Conservation (phyloP, 64 coral and sea anemone species). For the Pocillopora verrucosa region DNA sequence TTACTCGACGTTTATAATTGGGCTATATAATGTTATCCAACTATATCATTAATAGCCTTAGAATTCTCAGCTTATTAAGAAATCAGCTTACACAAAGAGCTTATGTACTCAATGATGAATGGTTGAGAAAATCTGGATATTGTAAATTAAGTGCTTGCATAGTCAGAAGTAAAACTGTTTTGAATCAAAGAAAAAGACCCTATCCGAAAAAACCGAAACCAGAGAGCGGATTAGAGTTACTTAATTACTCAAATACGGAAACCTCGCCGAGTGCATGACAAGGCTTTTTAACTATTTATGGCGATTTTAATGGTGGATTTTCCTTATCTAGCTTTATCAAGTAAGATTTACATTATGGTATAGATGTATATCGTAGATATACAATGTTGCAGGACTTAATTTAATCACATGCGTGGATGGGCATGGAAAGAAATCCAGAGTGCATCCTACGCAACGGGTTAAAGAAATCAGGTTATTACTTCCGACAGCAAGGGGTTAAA, state of each 20-base stretch:
- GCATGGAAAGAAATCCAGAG: background rate
- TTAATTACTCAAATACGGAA: conserved; percentile 26
- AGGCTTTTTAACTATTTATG: background rate
- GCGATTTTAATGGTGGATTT: background rate
- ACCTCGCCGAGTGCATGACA: background rate
- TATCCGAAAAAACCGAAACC: background rate
- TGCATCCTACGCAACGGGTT: background rate
- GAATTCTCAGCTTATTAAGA: background rate
- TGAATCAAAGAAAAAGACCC: background rate
- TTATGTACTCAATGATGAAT: background rate
- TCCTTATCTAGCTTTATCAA: conserved; percentile 12
- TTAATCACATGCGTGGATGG: background rate
- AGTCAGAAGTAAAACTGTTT: background rate
- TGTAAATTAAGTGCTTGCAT: background rate
- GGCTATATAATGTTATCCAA: background rate
- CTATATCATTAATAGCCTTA: conserved; percentile 6
- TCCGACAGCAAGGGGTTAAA: conserved; percentile 3
- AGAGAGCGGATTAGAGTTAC: background rate
- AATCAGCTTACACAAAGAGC: conserved; percentile 19
- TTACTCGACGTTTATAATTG: background rate
- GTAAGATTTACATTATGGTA: conserved; percentile 8
- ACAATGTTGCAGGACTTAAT: background rate
- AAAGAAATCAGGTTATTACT: background rate
- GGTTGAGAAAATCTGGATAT: background rate
- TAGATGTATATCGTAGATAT: background rate